Evolutionary conservation across 2,797 vertebrate genomes (phyloP).

Genomic region (Choloepus didactylus): DNA sequence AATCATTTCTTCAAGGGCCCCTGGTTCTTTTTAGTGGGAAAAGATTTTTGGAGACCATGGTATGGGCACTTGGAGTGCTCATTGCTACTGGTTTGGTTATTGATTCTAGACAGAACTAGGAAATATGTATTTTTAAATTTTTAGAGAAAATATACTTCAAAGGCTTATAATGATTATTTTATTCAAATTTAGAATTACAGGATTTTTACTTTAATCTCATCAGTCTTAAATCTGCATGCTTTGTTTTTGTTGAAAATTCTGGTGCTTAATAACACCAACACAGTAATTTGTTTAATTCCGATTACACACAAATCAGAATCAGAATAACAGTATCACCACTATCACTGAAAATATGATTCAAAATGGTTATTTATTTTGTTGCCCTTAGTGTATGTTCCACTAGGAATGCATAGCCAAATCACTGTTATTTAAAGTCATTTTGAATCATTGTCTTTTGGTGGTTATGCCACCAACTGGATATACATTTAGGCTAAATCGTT

Average conservation of each 20-base stretch:
- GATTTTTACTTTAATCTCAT: slow-evolving; percentile 9
- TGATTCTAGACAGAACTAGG: not conserved
- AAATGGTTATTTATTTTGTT: not conserved
- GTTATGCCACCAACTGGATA: not conserved
- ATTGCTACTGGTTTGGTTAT: not conserved
- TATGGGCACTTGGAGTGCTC: not conserved
- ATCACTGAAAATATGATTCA: not conserved
- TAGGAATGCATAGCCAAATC: not conserved
- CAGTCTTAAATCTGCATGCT: not conserved
- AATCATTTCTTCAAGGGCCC: not conserved
- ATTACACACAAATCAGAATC: not conserved
- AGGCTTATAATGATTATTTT: not conserved
- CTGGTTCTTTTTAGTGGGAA: not conserved
- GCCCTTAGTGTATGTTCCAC: not conserved
- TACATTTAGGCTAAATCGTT: not conserved
- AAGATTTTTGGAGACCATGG: not conserved
- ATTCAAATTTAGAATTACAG: slow-evolving; percentile 8
- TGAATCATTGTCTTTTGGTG: not conserved
- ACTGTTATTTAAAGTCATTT: not conserved
- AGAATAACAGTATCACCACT: not conserved
- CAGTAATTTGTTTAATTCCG: not conserved
- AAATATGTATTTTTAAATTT: not conserved
- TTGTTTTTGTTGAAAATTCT: not conserved
- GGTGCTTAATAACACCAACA: not conserved
- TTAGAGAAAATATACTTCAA: not conserved